Percentiles rank a stretch among this genome's conserved stretches.
phyloP scores from a whole-genome alignment of 2,797 vertebrate genomes.

The Orestias chungarensis region DNA sequence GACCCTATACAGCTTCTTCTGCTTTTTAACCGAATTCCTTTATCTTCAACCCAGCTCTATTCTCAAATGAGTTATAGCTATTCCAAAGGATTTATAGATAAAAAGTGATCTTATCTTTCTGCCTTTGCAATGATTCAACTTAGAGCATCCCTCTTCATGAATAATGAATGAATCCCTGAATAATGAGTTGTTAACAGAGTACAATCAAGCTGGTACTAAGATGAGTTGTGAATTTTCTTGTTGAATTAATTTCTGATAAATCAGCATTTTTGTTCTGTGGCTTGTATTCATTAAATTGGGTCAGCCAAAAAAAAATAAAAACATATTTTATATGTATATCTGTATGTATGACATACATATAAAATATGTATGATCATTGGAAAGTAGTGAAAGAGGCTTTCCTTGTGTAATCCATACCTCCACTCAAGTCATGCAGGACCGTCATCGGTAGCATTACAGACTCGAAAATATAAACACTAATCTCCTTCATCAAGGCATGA shows the following conservation, averaged over 20 bases:
- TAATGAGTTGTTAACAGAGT: slow-evolving; percentile 70
- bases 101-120: slow-evolving; percentile 40
- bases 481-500: too few species aligned
- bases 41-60: slow-evolving; percentile 8
- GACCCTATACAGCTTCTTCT: too few species aligned
- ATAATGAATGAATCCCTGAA: slow-evolving; percentile 68
- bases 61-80: slow-evolving; percentile 23
- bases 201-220: slow-evolving; percentile 55
- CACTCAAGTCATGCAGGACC: too few species aligned
- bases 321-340: not conserved
- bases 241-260: slow-evolving; percentile 37
- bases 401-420: not conserved
- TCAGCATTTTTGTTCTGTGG: slow-evolving; percentile 19
- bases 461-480: too few species aligned
- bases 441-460: too few species aligned
- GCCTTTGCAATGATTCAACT: slow-evolving; percentile 17
- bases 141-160: slow-evolving; percentile 50
- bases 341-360: too few species aligned
- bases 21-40: not conserved
- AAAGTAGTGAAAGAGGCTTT: slow-evolving; percentile 5
- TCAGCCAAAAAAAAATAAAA: slow-evolving; percentile 2
- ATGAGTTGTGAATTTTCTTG: slow-evolving; percentile 54
- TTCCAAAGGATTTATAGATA: slow-evolving; percentile 29
- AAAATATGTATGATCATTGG: not conserved
- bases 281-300: slow-evolving; percentile 8